Percentiles rank a stretch among this genome's conserved stretches.
These are phyloP conservation scores for Bilobella aurantiaca DNA, from an alignment of 1,140 invertebrate genomes.

Conservation along the genomic window DNA sequence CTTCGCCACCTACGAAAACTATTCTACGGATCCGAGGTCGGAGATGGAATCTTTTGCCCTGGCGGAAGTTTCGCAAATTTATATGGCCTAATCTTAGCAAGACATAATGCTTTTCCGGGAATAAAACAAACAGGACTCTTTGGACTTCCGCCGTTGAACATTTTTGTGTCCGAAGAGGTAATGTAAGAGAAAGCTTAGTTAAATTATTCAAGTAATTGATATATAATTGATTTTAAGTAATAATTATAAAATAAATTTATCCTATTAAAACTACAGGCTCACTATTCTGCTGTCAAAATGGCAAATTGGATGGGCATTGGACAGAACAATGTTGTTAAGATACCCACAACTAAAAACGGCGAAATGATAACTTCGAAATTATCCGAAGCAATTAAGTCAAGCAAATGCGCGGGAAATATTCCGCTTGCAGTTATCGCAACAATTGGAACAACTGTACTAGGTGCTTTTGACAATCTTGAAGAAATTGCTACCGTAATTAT, in stretches of 20 bases:
- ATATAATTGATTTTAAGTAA: neutral
- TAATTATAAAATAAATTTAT: neutral
- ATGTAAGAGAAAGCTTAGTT: neutral
- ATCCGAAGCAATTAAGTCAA: conserved; percentile 44
- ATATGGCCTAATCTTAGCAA: conserved; percentile 67
- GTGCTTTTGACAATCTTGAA: conserved; percentile 69
- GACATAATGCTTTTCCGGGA: conserved; percentile 60
- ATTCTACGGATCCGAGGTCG: conserved; percentile 39
- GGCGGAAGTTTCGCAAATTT: conserved; percentile 81
- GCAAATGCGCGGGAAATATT: conserved; percentile 41
- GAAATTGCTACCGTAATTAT: conserved; percentile 52
- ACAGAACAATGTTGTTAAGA: conserved; percentile 56
- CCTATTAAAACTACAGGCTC: conserved; percentile 52
- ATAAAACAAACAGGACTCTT: conserved; percentile 59
- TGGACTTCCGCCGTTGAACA: conserved; percentile 48
- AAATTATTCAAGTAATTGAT: neutral
- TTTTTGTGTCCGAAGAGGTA: conserved; percentile 67
- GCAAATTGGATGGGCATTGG: conserved; percentile 72
- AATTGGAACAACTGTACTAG: conserved; percentile 64
- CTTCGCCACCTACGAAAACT: conserved; percentile 39
- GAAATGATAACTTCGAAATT: conserved; percentile 53
- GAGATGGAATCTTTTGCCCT: conserved; percentile 51
- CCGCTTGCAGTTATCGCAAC: conserved; percentile 64
- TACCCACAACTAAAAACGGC: conserved; percentile 56
- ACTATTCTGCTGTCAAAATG: conserved; percentile 75